Evolutionary conservation across 2,888 invertebrate species (phyloP).

Genomic region (Stenoptilia bipunctidactyla): DNA sequence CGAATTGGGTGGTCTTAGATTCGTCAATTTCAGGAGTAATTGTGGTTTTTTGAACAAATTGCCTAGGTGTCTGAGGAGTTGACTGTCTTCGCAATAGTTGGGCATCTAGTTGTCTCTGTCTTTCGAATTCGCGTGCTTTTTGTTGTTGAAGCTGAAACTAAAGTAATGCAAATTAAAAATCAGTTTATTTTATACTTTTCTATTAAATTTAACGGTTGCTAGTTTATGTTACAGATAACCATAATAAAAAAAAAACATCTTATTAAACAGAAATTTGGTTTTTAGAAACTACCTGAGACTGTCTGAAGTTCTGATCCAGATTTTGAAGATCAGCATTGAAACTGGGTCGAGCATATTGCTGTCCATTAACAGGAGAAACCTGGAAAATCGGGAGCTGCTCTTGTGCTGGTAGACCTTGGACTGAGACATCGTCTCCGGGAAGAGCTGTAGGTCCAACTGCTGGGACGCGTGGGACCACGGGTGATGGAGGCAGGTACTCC

Average conservation of each 20-base stretch:
- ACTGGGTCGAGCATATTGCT: conserved; percentile 42
- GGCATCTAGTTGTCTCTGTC: conserved; percentile 42
- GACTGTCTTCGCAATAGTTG: conserved; percentile 25
- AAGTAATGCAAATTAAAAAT: conserved; percentile 11
- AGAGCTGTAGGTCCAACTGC: background rate
- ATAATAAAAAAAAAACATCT: no score
- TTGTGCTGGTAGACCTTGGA: conserved; percentile 46
- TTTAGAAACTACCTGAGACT: conserved; percentile 48
- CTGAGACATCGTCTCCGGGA: conserved; percentile 44
- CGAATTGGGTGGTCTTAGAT: conserved; percentile 19
- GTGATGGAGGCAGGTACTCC: conserved; percentile 1
- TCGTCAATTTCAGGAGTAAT: conserved; percentile 25
- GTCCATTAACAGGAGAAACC: conserved; percentile 47
- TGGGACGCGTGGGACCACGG: conserved; percentile 5
- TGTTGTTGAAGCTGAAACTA: conserved; percentile 52
- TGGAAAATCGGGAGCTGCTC: conserved; percentile 52
- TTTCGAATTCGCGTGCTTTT: conserved; percentile 39
- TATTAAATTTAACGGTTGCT: no score
- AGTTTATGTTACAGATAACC: no score
- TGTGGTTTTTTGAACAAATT: conserved; percentile 31
- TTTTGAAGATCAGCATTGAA: conserved; percentile 41
- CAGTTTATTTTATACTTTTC: no score
- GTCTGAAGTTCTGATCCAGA: conserved; percentile 37
- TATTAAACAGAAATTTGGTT: no score
- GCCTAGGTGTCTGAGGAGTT: conserved; percentile 33